Evolutionary conservation across 1,140 invertebrate genomes (phyloP), one percentile per base, ranked within the genome.

Genomic region (Papilio polyxenes): DNA sequence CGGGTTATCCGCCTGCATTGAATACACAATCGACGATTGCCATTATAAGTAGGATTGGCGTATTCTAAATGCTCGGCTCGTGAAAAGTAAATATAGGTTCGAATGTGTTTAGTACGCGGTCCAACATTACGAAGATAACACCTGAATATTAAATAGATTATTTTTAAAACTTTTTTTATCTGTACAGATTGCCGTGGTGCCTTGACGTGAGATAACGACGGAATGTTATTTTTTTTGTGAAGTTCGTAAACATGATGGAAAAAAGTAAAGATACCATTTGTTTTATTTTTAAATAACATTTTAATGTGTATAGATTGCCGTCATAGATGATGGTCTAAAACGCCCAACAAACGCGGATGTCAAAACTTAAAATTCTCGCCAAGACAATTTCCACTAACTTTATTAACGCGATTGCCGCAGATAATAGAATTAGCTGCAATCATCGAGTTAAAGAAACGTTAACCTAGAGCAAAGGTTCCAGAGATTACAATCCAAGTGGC

Each of bases 61-160:
- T 48, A 53, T 87, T 84, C 84, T 79, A 86, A 88, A 83, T 83
- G 85, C 78, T 80, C 80, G 85, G 75, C 49, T 88, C 80, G 82
- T 87, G 83, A 84, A 85, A 84, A 86, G 85, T 89, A 86, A 88
- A 85, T 87, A 83, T 87, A 85, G 83, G 81, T 59, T 76, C 81
- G 84, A 84, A 80, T 80, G 81, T 81, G 82, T 82, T 83, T 81
- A 72, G 15, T 89, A 87, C 84, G 85, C 85, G 87, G 87, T 86
- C 85, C 82, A 90, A 87, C 88, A 88, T 88, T 77, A 80, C 81
- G 81, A 81, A 77, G 81, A 69, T 85, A 87, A 87, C 82, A 85
- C 87, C 87, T 86, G 91, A 87, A 91, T 92, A 91, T 88, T 88
- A 92, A 92, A 86, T 86, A 87, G 85, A 75, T 56, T 90, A 90